Conservation (phyloP, 2,888 invertebrate species). For the Chloromyia formosa region DNA sequence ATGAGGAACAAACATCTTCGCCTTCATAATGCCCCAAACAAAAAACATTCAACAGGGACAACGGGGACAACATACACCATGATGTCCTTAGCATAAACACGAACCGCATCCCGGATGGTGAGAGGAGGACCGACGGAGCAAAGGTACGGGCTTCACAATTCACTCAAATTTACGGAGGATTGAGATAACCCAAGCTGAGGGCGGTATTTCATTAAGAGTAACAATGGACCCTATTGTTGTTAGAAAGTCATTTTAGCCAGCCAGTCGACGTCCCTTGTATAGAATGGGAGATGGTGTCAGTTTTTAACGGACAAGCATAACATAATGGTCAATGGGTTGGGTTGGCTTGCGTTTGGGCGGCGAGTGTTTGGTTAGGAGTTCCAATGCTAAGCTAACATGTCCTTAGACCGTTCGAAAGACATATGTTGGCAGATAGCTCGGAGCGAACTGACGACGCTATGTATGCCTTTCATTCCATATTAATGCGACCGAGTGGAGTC, state of each 20-base stretch:
- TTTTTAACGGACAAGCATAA: slow-evolving; percentile 39
- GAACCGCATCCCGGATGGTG: background rate
- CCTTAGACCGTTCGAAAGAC: slow-evolving; percentile 35
- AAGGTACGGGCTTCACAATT: slow-evolving; percentile 20
- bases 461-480: slow-evolving; percentile 23
- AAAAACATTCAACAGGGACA: slow-evolving; percentile 43
- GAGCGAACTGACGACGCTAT: slow-evolving; percentile 1
- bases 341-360: background rate
- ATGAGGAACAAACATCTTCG: slow-evolving; percentile 36
- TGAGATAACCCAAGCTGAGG: slow-evolving; percentile 42
- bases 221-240: slow-evolving; percentile 39
- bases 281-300: slow-evolving; percentile 31
- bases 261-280: background rate
- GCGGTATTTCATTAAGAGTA: slow-evolving; percentile 43
- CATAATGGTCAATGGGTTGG: slow-evolving; percentile 6
- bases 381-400: slow-evolving; percentile 25
- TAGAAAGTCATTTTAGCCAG: slow-evolving; percentile 35
- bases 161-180: slow-evolving; percentile 33
- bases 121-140: background rate
- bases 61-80: slow-evolving; percentile 27
- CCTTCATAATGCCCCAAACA: slow-evolving; percentile 17
- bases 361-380: background rate
- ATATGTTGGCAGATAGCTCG: slow-evolving; percentile 33
- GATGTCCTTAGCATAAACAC: slow-evolving; percentile 36
- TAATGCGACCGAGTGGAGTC: slow-evolving; percentile 32